Evolutionary conservation across 2,113 vertebrate species (phyloP), one percentile per base, ranked within the genome.

Genomic region (Alethe diademata): DNA sequence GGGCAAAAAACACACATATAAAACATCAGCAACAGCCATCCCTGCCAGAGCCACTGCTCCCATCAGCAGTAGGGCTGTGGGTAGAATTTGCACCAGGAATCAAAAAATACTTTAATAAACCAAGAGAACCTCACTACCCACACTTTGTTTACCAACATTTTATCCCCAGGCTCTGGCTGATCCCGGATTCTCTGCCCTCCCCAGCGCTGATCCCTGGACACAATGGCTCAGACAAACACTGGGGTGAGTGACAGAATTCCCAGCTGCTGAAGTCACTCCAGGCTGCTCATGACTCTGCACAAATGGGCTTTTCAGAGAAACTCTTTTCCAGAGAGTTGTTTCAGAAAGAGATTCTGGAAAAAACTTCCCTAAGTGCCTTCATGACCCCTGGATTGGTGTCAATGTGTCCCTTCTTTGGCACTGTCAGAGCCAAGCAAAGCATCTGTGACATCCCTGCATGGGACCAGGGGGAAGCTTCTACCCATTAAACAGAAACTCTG

Each of bases 241-340:
- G 69, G 50, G 80, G 65, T 86, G 81, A 96, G 76, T 24, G 64
- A 73, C 90, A 76, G 80, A 67, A 96, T 96, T 95, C 95, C 88
- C 96, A 93, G 86, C 93, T 92, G 86, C 53, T 97, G 96, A 97
- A 96, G 69, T 96, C 91, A 97, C 65, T 78, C 80, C 16, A 11
- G 90, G 86, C 92, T 87, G 86, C 60, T 88, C 78, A 20, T 94
- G 82, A 91, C 96, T 94, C 84, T 53, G 84, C 94, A 96, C 86
- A 95, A 97, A 96, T 7, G 24, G 33, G 22, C 80, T 74, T 90
- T 88, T 72, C 81, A 95, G 58, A 81, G 54, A 40, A 70, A 60
- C 14, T 69, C 65, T 50, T 42, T 50, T 61, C 56, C 78, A 92
- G 57, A 45, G 38, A 54, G 48, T 19, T 58, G 35, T 48, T 89